Evolutionary conservation across 2,797 vertebrate genomes (phyloP).

Genomic region (Lerista edwardsae): DNA sequence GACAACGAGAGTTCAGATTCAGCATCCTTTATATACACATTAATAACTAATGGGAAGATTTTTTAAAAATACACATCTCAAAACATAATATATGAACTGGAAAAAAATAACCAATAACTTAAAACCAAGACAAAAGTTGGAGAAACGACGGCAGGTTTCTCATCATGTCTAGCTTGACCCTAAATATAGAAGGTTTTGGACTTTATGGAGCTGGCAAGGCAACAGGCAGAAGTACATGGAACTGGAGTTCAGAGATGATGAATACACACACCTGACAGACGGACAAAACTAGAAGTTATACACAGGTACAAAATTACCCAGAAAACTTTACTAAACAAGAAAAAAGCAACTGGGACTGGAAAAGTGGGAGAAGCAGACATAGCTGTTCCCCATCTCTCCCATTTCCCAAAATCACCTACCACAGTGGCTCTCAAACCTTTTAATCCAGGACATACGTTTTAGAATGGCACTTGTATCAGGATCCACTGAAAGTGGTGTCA

Average conservation of each 20-base stretch:
- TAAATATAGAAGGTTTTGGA: too few relatives aligned
- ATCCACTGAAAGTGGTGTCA: too few relatives aligned
- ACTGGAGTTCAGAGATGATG: constrained; percentile 36
- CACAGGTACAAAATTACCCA: not conserved
- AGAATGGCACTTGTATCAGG: too few relatives aligned
- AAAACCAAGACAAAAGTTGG: not conserved
- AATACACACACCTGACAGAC: not conserved
- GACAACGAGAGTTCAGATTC: not conserved
- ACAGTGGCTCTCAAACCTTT: too few relatives aligned
- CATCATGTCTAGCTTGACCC: too few relatives aligned
- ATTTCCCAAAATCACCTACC: too few relatives aligned
- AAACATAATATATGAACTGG: constrained; percentile 50
- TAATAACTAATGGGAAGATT: constrained; percentile 54
- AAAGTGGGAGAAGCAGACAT: too few relatives aligned
- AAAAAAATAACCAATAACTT: constrained; percentile 40
- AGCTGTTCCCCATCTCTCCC: too few relatives aligned
- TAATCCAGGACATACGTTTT: too few relatives aligned
- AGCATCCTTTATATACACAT: constrained; percentile 3
- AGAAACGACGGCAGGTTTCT: too few relatives aligned
- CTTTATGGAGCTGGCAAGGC: not conserved
- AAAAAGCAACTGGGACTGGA: too few relatives aligned
- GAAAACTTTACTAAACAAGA: not conserved
- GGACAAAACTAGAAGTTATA: not conserved
- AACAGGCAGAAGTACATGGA: not conserved
- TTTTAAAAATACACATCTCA: constrained; percentile 66